These are phyloP conservation scores for Rhinichthys osculus DNA, from an alignment of 2,797 vertebrate genomes.

Conservation along the genomic window DNA sequence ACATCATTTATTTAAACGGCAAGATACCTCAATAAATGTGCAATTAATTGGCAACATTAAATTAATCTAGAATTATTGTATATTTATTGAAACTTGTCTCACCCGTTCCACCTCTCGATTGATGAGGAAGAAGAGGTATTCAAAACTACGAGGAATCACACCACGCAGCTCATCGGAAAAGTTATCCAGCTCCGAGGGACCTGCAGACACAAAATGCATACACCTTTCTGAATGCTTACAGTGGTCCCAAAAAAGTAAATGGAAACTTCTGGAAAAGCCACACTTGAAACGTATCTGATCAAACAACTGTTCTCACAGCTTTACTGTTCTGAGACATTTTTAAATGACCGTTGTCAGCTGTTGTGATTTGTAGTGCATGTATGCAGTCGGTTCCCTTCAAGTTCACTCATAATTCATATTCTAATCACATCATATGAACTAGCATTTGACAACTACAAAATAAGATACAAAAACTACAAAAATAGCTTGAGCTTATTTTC, in stretches of 20 bases:
- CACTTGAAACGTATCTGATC: background rate
- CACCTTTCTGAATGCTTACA: background rate
- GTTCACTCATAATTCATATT: background rate
- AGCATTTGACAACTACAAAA: background rate
- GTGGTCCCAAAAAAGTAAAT: background rate
- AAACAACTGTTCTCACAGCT: background rate
- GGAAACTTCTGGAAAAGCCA: background rate
- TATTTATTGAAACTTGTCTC: slow-evolving; percentile 44
- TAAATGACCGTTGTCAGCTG: background rate
- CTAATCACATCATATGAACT: background rate
- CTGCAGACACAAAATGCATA: slow-evolving; percentile 69
- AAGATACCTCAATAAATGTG: too few species aligned
- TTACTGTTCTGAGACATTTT: background rate
- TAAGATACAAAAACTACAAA: too few species aligned
- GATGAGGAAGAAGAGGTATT: slow-evolving; percentile 96
- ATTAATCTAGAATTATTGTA: background rate
- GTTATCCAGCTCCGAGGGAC: slow-evolving; percentile 90
- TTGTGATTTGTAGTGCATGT: background rate
- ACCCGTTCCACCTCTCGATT: slow-evolving; percentile 92
- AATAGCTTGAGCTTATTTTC: background rate
- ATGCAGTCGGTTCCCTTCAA: background rate
- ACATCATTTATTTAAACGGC: too few species aligned
- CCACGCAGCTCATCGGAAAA: slow-evolving; percentile 93
- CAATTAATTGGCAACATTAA: too few species aligned
- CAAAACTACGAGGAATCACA: slow-evolving; percentile 96